Conservation (phyloP, 2,888 invertebrate species). For the Xylota sylvarum region DNA sequence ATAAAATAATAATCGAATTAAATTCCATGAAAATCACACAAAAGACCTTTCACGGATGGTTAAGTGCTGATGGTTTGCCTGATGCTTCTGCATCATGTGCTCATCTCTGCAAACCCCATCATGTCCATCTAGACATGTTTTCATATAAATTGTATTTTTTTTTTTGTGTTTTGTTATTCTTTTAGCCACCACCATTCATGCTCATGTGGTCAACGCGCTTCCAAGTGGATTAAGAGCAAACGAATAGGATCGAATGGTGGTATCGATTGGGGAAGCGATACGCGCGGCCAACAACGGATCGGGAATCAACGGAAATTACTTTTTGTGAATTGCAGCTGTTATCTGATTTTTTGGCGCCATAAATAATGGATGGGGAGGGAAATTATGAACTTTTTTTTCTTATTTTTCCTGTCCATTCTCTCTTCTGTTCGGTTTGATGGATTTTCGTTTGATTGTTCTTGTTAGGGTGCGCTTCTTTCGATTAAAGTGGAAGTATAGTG, state of each 20-base stretch:
- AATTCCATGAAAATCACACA: constrained; percentile 77
- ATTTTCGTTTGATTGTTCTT: constrained; percentile 24
- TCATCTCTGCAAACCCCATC: constrained; percentile 53
- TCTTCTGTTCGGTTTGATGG: constrained; percentile 23
- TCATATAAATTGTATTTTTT: no score
- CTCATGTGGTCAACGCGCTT: constrained; percentile 70
- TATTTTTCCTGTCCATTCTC: neutral
- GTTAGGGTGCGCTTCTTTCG: constrained; percentile 58
- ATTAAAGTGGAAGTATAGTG: constrained; percentile 44
- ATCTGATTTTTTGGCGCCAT: constrained; percentile 78
- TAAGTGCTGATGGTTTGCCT: constrained; percentile 74
- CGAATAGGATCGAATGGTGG: constrained; percentile 52
- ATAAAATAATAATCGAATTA: constrained; percentile 73
- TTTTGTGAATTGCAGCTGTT: constrained; percentile 77
- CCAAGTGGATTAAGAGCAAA: constrained; percentile 63
- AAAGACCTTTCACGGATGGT: constrained; percentile 75
- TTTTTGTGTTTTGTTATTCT: constrained; percentile 16
- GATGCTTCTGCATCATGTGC: constrained; percentile 62
- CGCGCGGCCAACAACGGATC: constrained; percentile 42
- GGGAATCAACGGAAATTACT: constrained; percentile 74
- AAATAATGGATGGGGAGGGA: constrained; percentile 75
- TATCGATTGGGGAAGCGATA: constrained; percentile 68
- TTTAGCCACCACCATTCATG: constrained; percentile 48
- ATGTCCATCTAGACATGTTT: constrained; percentile 63
- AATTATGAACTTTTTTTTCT: constrained; percentile 52